Conservation (phyloP, 2,113 vertebrate species). For the Acinonyx jubatus region DNA sequence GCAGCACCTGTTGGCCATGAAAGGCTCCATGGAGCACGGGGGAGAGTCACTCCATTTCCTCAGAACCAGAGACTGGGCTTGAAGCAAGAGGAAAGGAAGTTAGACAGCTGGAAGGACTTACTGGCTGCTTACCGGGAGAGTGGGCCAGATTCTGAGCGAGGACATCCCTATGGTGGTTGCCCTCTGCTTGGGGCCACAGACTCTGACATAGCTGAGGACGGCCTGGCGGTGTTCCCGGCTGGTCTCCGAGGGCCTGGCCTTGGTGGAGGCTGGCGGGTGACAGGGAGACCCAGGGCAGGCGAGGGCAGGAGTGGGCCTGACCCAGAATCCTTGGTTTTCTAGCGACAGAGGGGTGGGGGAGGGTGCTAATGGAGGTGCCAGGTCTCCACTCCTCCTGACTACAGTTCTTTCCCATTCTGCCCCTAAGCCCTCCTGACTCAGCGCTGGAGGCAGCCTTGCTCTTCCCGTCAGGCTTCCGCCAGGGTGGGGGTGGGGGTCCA, state of each 20-base stretch:
- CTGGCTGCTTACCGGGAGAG: neutral
- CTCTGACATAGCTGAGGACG: neutral
- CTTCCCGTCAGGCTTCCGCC: conserved; percentile 72
- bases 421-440: conserved; percentile 74
- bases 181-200: neutral
- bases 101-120: neutral
- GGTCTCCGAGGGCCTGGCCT: neutral
- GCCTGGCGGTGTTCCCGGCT: neutral
- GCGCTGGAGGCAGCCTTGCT: conserved; percentile 59
- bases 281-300: neutral
- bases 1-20: neutral
- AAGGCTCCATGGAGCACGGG: neutral
- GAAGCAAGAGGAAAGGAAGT: neutral
- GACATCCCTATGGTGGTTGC: neutral
- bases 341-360: neutral
- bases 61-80: neutral
- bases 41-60: neutral
- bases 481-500: conserved; percentile 74
- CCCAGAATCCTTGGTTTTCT: neutral
- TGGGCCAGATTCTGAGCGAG: neutral
- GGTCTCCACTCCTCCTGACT: neutral
- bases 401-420: neutral
- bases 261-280: neutral
- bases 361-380: neutral
- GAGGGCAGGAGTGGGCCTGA: neutral